Conservation (phyloP, 1,140 invertebrate species). For the Epicauta chinensis region DNA sequence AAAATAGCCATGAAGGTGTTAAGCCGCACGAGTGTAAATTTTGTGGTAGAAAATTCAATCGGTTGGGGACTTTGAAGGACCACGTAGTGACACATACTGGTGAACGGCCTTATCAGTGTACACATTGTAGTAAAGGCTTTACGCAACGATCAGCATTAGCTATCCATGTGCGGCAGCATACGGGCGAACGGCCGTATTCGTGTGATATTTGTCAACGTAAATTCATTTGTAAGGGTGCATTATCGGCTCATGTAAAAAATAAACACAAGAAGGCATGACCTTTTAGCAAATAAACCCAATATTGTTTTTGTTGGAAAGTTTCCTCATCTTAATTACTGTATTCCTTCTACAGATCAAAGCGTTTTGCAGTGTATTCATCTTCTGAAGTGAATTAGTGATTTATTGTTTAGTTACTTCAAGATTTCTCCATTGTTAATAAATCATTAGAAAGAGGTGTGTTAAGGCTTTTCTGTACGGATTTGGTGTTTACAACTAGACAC, state of each 20-base stretch:
- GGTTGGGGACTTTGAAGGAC: constrained; percentile 48
- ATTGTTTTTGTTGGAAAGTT: too few species aligned
- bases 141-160: constrained; percentile 31
- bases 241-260: constrained; percentile 26
- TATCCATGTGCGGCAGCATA: constrained; percentile 48
- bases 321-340: too few species aligned
- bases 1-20: constrained; percentile 32
- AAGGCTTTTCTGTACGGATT: too few species aligned
- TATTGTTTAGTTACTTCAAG: too few species aligned
- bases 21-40: constrained; percentile 35
- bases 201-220: constrained; percentile 59
- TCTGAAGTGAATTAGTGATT: too few species aligned
- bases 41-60: constrained; percentile 28
- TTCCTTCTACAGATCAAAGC: too few species aligned
- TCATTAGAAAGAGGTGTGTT: too few species aligned
- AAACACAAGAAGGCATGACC: constrained; percentile 14
- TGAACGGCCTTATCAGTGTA: constrained; percentile 66
- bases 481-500: too few species aligned
- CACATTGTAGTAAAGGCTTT: constrained; percentile 58
- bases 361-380: too few species aligned
- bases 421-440: too few species aligned
- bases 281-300: too few species aligned
- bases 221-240: constrained; percentile 51
- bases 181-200: constrained; percentile 53
- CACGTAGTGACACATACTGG: constrained; percentile 73